A percentile compares a stretch with the other conserved stretches of the same genome.
These are phyloP conservation scores for Orthosia cruda DNA, from an alignment of 2,888 invertebrate genomes.

Conservation along the genomic window DNA sequence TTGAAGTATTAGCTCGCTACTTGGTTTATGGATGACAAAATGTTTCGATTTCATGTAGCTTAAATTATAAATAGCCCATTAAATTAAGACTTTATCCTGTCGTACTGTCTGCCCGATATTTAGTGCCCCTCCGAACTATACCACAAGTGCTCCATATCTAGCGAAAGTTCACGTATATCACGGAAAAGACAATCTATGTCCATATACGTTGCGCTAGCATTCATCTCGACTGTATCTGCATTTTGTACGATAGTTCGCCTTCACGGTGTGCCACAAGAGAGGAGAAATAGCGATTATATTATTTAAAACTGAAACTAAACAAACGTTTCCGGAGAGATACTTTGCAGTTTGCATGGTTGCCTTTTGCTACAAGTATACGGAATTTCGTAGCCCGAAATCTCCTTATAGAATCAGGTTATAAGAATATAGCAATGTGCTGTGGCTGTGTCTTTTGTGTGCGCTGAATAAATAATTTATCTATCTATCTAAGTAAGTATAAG, in stretches of 20 bases:
- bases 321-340: not conserved
- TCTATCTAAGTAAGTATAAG: too few relatives aligned
- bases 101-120: not conserved
- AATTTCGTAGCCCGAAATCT: too few relatives aligned
- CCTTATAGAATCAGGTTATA: too few relatives aligned
- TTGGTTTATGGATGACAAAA: not conserved
- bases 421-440: too few relatives aligned
- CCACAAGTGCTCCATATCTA: constrained; percentile 33
- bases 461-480: too few relatives aligned
- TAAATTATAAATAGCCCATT: not conserved
- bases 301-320: not conserved
- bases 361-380: too few relatives aligned
- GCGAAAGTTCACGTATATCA: constrained; percentile 67
- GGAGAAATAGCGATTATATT: constrained; percentile 29
- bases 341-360: too few relatives aligned
- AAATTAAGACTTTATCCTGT: not conserved
- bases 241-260: constrained; percentile 63
- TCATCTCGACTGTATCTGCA: constrained; percentile 73
- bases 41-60: not conserved
- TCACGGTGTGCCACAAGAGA: constrained; percentile 67
- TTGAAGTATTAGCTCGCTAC: too few relatives aligned
- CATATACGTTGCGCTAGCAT: constrained; percentile 77
- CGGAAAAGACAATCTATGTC: constrained; percentile 67
- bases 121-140: not conserved
- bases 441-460: too few relatives aligned